Evolutionary conservation across 1,140 invertebrate species (phyloP), one percentile per base, ranked within the genome.

Genomic region (Nebria ingens): DNA sequence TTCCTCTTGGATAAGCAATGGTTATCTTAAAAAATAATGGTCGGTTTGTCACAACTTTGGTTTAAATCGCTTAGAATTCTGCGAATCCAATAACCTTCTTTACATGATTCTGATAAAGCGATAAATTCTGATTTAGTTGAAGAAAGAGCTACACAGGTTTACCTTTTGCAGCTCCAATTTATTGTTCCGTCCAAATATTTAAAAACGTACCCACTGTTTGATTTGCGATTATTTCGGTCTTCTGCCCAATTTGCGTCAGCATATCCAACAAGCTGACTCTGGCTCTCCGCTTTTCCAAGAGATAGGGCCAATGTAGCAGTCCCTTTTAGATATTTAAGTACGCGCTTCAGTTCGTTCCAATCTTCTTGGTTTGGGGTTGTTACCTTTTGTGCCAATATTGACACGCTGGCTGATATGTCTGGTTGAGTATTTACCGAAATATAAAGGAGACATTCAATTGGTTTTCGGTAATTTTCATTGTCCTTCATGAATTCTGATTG

Each of bases 341-440:
- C 57, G 17, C 61, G 53, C 38, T 70, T 70, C 0, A 60, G 63
- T 15, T 60, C 64, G 42, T n/a, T 40, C 65, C 66, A 69, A 56
- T 72, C 65, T 4, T 11, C 34, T 58, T 51, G 25, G 19, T 34
- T 54, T 2, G 58, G 68, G 13, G 60, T 20, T 13, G 57, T 61
- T 19, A 64, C 67, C 34, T 60, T 61, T 58, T 70, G 65, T 11
- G 62, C 63, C 11, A 71, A 54, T 25, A 66, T 62, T 19, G 55
- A 59, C 0, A 72, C 68, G n/a, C 64, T 62, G 51, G 63, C 68
- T 2, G 65, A 53, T 4, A 74, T 69, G 56, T 75, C 71, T 23
- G 68, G 71, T 50, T 71, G 50, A 1, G 70, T 68, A 13, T 61
- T 61, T 1, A 65, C 52, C 25, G 66, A 57, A 12, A 73, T 40